Evolutionary conservation across 2,797 vertebrate species (phyloP), one percentile per base, ranked within the genome.

Genomic region (Tapera naevia): DNA sequence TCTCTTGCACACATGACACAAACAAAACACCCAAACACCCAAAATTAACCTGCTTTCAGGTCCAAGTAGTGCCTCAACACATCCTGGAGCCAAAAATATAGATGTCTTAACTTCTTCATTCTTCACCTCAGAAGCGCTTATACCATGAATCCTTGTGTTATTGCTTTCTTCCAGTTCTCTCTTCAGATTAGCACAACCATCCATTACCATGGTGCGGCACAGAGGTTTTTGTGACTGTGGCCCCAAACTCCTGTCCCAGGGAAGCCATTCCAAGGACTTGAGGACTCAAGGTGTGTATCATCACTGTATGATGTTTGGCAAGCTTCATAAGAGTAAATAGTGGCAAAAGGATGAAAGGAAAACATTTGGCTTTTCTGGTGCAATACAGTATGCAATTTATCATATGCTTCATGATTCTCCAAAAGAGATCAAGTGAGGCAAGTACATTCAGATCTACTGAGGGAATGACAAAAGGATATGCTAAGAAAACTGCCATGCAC

Each of bases 121-220:
- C 2, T 1, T 27, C 9, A 58, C 14, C 51, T 73, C 17, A 45
- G 65, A 37, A 81, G 9, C 18, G 66, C 19, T 56, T 30, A 6
- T 5, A 12, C 11, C 19, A 7, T 0, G 1, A 89, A 17, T 13
- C 61, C 21, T 83, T 22, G 23, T n/a, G 41, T 74, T 0, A 1
- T 4, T 80, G 53, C 23, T 37, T 11, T 54, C n/a, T 79, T 39
- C 25, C 45, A 18, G 10, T 28, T 78, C 46, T 33, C 57, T 74
- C 32, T 45, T 46, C n/a, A 56, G 50, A 32, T 58, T 50, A 58
- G 27, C 32, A 37, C 0, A 4, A 19, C 32, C 8, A 1, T 18
- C 56, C 30, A 28, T 16, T 11, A 37, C 32, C 33, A 10, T 1
- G 0, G 15, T 50, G 46, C 32, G 33, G 32, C 3, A 9, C 6